phyloP scores from a whole-genome alignment of 2,888 invertebrate genomes.

The Cryptocephalus primarius region DNA sequence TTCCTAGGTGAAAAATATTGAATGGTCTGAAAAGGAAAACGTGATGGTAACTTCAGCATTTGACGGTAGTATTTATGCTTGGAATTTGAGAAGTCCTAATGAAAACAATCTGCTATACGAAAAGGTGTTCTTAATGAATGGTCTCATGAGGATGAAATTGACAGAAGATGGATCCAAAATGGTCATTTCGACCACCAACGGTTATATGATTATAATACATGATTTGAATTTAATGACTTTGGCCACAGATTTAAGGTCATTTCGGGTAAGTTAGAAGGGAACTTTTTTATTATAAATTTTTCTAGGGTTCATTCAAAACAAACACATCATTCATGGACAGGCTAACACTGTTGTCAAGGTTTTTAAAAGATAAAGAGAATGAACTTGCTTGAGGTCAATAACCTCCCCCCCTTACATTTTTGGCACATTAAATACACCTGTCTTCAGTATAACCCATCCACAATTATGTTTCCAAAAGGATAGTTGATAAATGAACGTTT shows the following conservation, averaged over 20 bases:
- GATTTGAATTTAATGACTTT: conserved; percentile 73
- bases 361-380: no score
- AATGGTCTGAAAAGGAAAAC: conserved; percentile 76
- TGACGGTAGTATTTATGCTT: conserved; percentile 86
- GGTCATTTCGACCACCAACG: conserved; percentile 83
- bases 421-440: no score
- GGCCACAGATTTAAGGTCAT: conserved; percentile 69
- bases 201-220: conserved; percentile 82
- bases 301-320: no score
- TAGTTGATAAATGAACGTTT: no score
- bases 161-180: conserved; percentile 79
- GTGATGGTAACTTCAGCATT: conserved; percentile 84
- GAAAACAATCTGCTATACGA: conserved; percentile 68
- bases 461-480: no score
- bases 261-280: conserved; percentile 49
- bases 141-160: conserved; percentile 75
- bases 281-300: background rate
- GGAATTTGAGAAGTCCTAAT: conserved; percentile 84
- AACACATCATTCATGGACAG: no score
- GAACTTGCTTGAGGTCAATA: no score
- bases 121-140: conserved; percentile 76
- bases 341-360: no score
- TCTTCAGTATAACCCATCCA: no score
- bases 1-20: conserved; percentile 70
- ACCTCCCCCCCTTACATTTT: no score